Evolutionary conservation across 2,888 invertebrate species (phyloP).

Genomic region (Trachelus stipa): DNA sequence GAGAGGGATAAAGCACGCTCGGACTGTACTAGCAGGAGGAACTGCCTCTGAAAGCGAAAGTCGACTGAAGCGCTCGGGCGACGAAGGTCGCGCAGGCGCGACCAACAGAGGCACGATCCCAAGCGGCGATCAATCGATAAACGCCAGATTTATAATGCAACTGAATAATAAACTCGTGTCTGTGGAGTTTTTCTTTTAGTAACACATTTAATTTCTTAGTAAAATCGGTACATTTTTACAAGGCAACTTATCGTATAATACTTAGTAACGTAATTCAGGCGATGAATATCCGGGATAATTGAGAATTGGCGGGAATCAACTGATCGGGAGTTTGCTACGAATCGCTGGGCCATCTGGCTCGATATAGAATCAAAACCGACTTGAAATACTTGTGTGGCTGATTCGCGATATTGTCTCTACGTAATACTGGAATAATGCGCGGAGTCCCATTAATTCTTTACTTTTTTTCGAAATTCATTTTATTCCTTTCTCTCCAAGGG

Average conservation of each 20-base stretch:
- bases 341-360: background rate
- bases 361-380: background rate
- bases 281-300: slow-evolving; percentile 29
- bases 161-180: background rate
- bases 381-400: background rate
- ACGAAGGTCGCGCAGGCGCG: background rate
- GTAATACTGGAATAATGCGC: slow-evolving; percentile 30
- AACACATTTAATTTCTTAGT: slow-evolving; percentile 60
- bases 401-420: background rate
- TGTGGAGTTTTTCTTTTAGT: slow-evolving; percentile 40
- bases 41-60: background rate
- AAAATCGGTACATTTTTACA: slow-evolving; percentile 61
- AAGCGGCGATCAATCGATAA: background rate
- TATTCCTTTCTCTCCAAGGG: background rate
- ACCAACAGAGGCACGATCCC: background rate
- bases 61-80: background rate
- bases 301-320: background rate
- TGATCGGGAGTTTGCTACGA: background rate
- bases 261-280: slow-evolving; percentile 49
- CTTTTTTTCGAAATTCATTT: slow-evolving; percentile 5
- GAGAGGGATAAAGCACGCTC: slow-evolving; percentile 19
- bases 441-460: slow-evolving; percentile 21
- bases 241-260: slow-evolving; percentile 57
- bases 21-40: background rate
- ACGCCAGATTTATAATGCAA: background rate